Conservation (phyloP, 2,888 invertebrate genomes). For the Eustalomyia histrio region DNA sequence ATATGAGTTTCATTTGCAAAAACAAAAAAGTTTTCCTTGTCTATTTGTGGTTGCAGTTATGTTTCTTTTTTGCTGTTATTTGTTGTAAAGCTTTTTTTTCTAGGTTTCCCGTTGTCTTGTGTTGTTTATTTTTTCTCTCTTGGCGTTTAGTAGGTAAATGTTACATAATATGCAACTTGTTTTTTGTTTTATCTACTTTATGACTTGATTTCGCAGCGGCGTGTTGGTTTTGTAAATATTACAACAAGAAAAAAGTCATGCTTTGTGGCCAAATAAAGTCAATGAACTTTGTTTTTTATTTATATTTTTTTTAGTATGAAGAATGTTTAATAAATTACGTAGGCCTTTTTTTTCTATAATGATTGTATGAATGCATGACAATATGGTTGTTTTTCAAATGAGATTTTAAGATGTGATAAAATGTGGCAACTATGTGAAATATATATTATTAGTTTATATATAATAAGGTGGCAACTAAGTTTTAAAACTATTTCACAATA, state of each 20-base stretch:
- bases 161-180: constrained; percentile 73
- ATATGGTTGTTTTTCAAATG: neutral
- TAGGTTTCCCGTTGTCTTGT: constrained; percentile 65
- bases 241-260: constrained; percentile 45
- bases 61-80: constrained; percentile 37
- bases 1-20: too few relatives aligned
- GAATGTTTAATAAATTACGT: constrained; percentile 15
- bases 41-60: constrained; percentile 43
- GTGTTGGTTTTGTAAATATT: constrained; percentile 29
- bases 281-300: constrained; percentile 68
- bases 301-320: constrained; percentile 23
- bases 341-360: constrained; percentile 24
- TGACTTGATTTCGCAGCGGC: constrained; percentile 35
- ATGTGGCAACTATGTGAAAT: neutral
- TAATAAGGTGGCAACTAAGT: too few relatives aligned
- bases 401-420: neutral
- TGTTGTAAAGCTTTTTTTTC: constrained; percentile 48
- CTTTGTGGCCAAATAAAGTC: constrained; percentile 66
- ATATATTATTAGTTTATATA: too few relatives aligned
- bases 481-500: too few relatives aligned
- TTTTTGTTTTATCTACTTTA: constrained; percentile 46
- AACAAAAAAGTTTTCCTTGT: constrained; percentile 56
- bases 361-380: constrained; percentile 25
- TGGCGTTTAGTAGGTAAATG: constrained; percentile 76
- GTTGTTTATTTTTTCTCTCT: constrained; percentile 68